Evolutionary conservation across 2,113 vertebrate species (phyloP).

Genomic region (Heterotis niloticus): DNA sequence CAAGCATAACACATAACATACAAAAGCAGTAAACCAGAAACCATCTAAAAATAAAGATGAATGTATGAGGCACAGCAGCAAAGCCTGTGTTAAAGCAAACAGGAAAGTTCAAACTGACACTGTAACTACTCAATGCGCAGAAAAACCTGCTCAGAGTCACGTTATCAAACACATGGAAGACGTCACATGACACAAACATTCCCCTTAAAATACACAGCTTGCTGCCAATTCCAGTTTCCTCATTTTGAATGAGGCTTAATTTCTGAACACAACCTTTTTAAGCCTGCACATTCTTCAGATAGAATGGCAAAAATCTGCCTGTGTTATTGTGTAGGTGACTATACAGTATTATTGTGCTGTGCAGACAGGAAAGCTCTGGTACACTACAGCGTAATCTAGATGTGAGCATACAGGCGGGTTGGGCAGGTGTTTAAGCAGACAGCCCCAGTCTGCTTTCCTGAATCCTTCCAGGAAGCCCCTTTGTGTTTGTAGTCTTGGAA

Average conservation of each 20-base stretch:
- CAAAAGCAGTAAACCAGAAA: neutral
- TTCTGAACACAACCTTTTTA: neutral
- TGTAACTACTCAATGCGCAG: slow-evolving; percentile 26
- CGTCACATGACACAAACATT: too few species aligned
- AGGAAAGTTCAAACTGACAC: neutral
- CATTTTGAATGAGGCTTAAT: neutral
- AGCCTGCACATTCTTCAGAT: neutral
- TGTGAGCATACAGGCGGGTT: neutral
- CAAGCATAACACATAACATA: too few species aligned
- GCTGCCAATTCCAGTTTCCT: neutral
- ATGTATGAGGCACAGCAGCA: slow-evolving; percentile 11
- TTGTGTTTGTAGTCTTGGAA: slow-evolving; percentile 8
- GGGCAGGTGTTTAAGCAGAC: neutral
- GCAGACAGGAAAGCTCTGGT: neutral
- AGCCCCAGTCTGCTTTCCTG: neutral
- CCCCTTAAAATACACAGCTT: too few species aligned
- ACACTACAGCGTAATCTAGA: neutral
- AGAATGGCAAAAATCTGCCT: neutral
- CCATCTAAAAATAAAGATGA: neutral
- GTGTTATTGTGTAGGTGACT: neutral
- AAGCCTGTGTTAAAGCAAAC: neutral
- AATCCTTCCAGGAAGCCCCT: slow-evolving; percentile 12
- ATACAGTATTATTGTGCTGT: neutral
- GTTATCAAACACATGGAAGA: neutral
- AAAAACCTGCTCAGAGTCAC: slow-evolving; percentile 31